Conservation (phyloP, 2,113 vertebrate species). For the Cyprinodon tularosa region DNA sequence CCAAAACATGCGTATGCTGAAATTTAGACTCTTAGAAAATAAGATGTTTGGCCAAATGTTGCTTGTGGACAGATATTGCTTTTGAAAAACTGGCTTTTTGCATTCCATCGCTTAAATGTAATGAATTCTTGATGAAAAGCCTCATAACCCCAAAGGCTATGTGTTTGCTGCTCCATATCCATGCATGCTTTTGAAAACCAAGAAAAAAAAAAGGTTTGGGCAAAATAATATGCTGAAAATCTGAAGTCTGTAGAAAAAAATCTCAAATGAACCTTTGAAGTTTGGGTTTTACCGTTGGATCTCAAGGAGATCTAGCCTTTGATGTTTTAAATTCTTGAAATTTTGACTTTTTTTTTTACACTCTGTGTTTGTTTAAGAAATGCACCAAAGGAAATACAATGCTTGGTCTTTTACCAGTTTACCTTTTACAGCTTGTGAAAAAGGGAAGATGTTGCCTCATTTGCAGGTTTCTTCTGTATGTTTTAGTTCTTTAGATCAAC, state of each 20-base stretch:
- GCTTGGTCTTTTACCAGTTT: background rate
- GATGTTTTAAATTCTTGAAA: background rate
- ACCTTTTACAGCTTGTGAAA: background rate
- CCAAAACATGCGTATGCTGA: background rate
- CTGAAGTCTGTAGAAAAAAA: constrained; percentile 17
- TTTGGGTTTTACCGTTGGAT: constrained; percentile 1
- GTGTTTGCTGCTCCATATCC: background rate
- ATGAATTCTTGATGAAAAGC: constrained; percentile 13
- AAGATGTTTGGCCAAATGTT: background rate
- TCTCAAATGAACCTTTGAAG: constrained; percentile 12
- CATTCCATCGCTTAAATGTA: constrained; percentile 18
- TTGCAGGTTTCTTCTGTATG: background rate
- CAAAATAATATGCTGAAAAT: constrained; percentile 27
- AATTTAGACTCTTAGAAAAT: background rate
- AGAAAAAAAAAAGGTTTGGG: constrained; percentile 22
- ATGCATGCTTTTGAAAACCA: constrained; percentile 8
- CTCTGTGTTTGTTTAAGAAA: background rate
- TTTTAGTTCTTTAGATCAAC: background rate
- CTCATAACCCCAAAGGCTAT: background rate
- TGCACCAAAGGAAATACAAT: background rate
- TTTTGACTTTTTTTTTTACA: background rate
- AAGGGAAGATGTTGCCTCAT: too few relatives aligned
- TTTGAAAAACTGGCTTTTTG: constrained; percentile 11
- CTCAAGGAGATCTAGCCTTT: background rate
- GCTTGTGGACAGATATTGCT: background rate